Evolutionary conservation across 1,140 invertebrate species (phyloP), one percentile per base, ranked within the genome.

Genomic region (Dinoponera quadriceps): DNA sequence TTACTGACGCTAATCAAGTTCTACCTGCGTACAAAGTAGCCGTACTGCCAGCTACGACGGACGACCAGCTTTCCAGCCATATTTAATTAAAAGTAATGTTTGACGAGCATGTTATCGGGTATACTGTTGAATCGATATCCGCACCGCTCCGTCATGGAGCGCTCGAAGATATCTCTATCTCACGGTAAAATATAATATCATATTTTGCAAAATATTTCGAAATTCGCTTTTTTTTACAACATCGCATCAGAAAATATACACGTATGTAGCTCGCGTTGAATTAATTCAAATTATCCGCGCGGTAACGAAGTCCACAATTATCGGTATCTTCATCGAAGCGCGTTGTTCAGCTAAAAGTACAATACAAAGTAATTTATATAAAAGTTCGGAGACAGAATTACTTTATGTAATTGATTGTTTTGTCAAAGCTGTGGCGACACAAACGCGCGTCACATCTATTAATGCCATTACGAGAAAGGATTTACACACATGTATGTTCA

Each of bases 51-150:
- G 75, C 65, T 80, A 71, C 51, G 57, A 80, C 69, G 38, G 29
- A 80, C 51, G 33, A 65, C n/a, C 51, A 57, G 65, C 65, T 80
- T 80, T 57, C 14, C 14, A 80, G 25, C 18, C 25, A 22, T 22
- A 51, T 80, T 80, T 80, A 80, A 80, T 80, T 80, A 80, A 80
- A 80, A 80, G 75, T 71, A 65, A 71, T 71, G 65, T 80, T 80
- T 80, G 65, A 80, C 33, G 51, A 80, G 69, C 75, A 33, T 69
- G 51, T 51, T 78, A 78, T 69, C 75, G 49, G 51, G 14, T 55
- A 14, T 55, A 66, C 55, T 18, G 51, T 29, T 71, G 18, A 27
- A 71, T 80, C 33, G 75, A 80, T 71, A 80, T 48, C 33, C 63
- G 25, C 18, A 7, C 7, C 38, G 22, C 22, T 18, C 51, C 62